Conservation (phyloP, 1,140 invertebrate genomes). For the Lordiphosa clarofinis region DNA sequence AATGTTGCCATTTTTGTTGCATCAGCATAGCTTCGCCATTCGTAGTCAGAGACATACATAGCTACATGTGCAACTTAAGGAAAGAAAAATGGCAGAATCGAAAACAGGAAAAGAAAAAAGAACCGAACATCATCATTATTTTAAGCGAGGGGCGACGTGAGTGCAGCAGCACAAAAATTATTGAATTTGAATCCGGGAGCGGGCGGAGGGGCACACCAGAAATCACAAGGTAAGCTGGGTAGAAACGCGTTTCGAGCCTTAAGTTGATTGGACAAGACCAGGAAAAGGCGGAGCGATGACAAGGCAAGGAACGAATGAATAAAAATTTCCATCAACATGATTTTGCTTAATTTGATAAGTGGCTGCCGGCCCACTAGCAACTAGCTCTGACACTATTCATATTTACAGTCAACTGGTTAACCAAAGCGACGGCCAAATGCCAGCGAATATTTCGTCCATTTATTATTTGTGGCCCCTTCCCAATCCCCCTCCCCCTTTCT, state of each 20-base stretch:
- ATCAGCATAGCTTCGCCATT: slow-evolving; percentile 14
- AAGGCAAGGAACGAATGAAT: too few relatives aligned
- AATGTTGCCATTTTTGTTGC: slow-evolving; percentile 2
- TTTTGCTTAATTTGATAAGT: slow-evolving; percentile 34
- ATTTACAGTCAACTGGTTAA: slow-evolving; percentile 66
- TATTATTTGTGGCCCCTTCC: slow-evolving; percentile 59
- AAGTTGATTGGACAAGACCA: slow-evolving; percentile 48
- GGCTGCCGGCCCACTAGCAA: slow-evolving; percentile 7
- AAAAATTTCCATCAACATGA: background rate
- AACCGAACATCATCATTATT: slow-evolving; percentile 42
- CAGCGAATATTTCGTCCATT: slow-evolving; percentile 49
- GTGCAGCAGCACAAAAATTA: slow-evolving; percentile 38
- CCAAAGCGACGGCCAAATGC: slow-evolving; percentile 46
- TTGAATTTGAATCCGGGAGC: slow-evolving; percentile 59
- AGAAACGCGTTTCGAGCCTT: slow-evolving; percentile 37
- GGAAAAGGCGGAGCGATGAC: background rate
- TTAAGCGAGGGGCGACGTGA: slow-evolving; percentile 20
- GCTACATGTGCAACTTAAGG: slow-evolving; percentile 1
- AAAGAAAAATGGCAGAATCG: slow-evolving; percentile 44
- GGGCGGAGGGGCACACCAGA: background rate
- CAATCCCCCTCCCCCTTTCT: background rate
- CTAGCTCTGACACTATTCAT: slow-evolving; percentile 52
- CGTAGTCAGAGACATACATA: background rate
- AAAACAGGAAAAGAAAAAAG: slow-evolving; percentile 39
- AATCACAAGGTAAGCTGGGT: slow-evolving; percentile 1